Base-by-base conservation (phyloP, 2,113 vertebrate genomes). In the Tautogolabrus adspersus region DNA sequence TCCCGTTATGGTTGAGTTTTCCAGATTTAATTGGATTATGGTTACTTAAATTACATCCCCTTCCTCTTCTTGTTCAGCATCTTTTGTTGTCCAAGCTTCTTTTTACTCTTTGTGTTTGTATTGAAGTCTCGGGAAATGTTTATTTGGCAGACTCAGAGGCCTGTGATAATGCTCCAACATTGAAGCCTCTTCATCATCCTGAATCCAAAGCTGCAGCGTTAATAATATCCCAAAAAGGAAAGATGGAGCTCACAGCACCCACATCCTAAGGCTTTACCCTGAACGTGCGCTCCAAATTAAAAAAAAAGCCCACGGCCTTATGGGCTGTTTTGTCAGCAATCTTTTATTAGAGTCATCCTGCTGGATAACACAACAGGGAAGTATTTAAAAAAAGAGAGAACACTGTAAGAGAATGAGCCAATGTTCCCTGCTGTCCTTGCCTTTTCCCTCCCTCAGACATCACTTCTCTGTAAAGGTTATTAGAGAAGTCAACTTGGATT, bases 281-380 rank as follows among this genome's bases (percentile, higher is more conserved):
- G 57, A 80, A 87, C 62, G 66, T 38, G 64, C 68, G 63, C 79
- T 89, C 62, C 64, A 88, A 92, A 93, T 93, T 89, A 91, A 91
- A 91, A 94, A n/a, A 89, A 77, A 71, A 83, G 88, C 86, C 87
- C 46, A 47, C 86, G 82, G 89, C 91, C 86, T 75, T 54, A 73
- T 59, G 52, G 87, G 71, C 67, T 88, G 86, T 88, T 83, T 87
- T 91, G 88, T 93, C 93, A 93, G 92, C 91, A 68, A 47, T 86
- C 85, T 87, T 92, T 89, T 89, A 89, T 88, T 84, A 71, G 73
- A 89, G 76, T 86, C 87, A 84, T 89, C 86, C 81, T 83, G 81
- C 81, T 86, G 16, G 70, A 85, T 89, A 81, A 76, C 79, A 80
- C 84, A 87, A 83, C 78, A 60, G 72, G 84, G 62, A 67, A 44